Evolutionary conservation across 2,888 invertebrate species (phyloP).

Genomic region (Rhagophthalmus giganteus): DNA sequence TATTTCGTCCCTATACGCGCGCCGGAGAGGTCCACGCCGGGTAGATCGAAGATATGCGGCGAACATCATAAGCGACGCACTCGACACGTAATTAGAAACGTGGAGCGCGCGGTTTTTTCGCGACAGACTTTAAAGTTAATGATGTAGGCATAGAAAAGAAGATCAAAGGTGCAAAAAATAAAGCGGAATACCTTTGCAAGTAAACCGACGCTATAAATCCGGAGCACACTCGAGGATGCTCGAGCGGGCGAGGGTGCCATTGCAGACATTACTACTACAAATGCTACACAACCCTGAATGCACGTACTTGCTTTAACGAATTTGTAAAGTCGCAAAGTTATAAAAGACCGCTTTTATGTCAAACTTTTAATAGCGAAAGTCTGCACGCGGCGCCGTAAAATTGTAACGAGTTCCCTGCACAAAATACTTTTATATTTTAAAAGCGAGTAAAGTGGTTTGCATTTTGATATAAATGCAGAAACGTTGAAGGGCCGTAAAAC

Average conservation of each 20-base stretch:
- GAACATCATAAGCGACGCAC: conserved; percentile 38
- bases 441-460: conserved; percentile 11
- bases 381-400: conserved; percentile 24
- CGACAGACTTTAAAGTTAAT: conserved; percentile 44
- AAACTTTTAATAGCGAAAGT: conserved; percentile 30
- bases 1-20: conserved; percentile 6
- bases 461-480: conserved; percentile 6
- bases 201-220: conserved; percentile 36
- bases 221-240: conserved; percentile 32
- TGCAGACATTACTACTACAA: conserved; percentile 26
- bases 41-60: conserved; percentile 38
- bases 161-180: conserved; percentile 48
- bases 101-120: conserved; percentile 28
- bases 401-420: conserved; percentile 24
- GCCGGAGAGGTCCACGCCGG: no score
- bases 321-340: conserved; percentile 26
- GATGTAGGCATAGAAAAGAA: conserved; percentile 47
- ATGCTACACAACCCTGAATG: conserved; percentile 29
- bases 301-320: conserved; percentile 29
- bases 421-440: conserved; percentile 21
- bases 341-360: conserved; percentile 30
- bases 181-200: conserved; percentile 36
- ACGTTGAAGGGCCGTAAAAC: not conserved
- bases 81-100: conserved; percentile 46
- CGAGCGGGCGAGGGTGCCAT: conserved; percentile 30